Evolutionary conservation across 2,888 invertebrate species (phyloP).

Genomic region (Cybosia mesomella): DNA sequence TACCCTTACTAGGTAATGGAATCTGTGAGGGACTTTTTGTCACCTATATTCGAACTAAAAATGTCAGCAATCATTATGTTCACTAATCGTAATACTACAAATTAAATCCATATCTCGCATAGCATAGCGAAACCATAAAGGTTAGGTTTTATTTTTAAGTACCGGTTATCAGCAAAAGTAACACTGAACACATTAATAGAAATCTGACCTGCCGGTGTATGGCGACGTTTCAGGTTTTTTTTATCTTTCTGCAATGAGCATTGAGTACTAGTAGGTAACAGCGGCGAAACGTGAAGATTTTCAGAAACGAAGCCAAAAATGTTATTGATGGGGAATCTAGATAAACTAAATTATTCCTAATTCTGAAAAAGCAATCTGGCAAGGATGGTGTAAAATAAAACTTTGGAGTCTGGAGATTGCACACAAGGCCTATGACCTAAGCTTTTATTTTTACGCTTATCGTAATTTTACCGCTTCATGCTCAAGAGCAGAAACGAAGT

Average conservation of each 20-base stretch:
- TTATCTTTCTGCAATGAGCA: slow-evolving; percentile 3
- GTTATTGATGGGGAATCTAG: neutral
- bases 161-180: neutral
- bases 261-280: neutral
- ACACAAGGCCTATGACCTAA: no score
- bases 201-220: neutral
- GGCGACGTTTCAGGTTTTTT: neutral
- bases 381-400: neutral
- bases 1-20: neutral
- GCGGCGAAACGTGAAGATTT: no score
- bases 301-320: neutral
- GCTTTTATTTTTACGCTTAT: neutral
- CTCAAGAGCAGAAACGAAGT: neutral
- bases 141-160: neutral
- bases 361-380: neutral
- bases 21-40: neutral
- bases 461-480: neutral
- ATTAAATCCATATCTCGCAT: neutral
- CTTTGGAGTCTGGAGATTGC: no score
- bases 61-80: neutral
- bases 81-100: neutral
- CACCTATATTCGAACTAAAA: neutral
- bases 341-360: neutral
- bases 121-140: neutral
- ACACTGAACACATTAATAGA: neutral